Evolutionary conservation across 2,797 vertebrate genomes (phyloP).

Genomic region (Enteromius trimaculatus): DNA sequence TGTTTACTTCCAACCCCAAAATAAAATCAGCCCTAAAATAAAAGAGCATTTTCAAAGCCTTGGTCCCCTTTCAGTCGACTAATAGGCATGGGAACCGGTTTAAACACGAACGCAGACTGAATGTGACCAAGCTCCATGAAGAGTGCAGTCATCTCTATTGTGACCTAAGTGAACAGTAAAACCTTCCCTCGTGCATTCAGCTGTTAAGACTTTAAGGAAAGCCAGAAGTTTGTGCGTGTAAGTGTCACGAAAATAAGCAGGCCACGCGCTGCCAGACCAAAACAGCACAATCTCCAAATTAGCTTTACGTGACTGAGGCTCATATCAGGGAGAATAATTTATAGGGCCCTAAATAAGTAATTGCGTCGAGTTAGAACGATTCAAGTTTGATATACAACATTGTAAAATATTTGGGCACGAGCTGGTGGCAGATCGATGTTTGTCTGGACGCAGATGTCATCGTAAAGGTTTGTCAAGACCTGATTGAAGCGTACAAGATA

Average conservation of each 20-base stretch:
- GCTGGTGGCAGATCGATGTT: conserved; percentile 77
- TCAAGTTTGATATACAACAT: conserved; percentile 77
- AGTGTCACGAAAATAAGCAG: conserved; percentile 27
- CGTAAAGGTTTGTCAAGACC: conserved; percentile 58
- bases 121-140: background rate
- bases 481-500: conserved; percentile 21
- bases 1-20: conserved; percentile 26
- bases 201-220: conserved; percentile 39
- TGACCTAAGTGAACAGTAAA: conserved; percentile 51
- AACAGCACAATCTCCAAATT: conserved; percentile 66
- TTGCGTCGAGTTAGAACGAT: conserved; percentile 76
- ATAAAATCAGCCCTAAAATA: conserved; percentile 23
- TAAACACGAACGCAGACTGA: conserved; percentile 14
- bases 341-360: conserved; percentile 82
- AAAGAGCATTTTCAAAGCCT: conserved; percentile 33
- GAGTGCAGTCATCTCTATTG: conserved; percentile 31
- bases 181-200: conserved; percentile 27
- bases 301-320: conserved; percentile 82
- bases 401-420: conserved; percentile 81
- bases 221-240: conserved; percentile 27
- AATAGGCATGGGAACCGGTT: conserved; percentile 2
- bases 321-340: conserved; percentile 84
- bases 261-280: background rate
- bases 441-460: conserved; percentile 65
- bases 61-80: conserved; percentile 14